Evolutionary conservation across 2,113 vertebrate genomes (phyloP), one percentile per base, ranked within the genome.

Genomic region (Muntiacus muntjak): DNA sequence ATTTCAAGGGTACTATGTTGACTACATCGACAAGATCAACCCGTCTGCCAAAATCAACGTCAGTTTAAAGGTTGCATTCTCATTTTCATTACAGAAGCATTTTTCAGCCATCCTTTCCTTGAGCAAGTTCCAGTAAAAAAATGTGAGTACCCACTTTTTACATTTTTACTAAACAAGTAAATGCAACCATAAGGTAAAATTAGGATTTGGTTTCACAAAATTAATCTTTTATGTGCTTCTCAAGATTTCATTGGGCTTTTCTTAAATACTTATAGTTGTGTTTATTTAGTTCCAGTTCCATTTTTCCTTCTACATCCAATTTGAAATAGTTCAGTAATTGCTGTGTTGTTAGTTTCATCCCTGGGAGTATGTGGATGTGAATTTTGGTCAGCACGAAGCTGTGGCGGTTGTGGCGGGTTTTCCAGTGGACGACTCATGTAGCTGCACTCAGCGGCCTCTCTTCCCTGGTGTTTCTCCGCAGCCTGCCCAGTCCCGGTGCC

Each of bases 401-500:
- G 23, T 25, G 6, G 81, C 40, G 21, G 33, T 95, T 78, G 58
- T 15, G 23, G 55, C 2, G 47, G 28, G 9, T 58, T 74, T 94
- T 50, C 6, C 74, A 1, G 98, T 92, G 91, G 95, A 92, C 12
- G 95, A 58, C 76, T 78, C 17, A 60, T 1, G 33, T 62, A 15
- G 19, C 19, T 43, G 36, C 15, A 55, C 50, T 64, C 82, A 78
- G 14, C 57, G 47, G 0, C 36, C 62, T 81, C 33, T 54, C 28
- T n/a, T 64, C 7, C 1, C 6, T 33, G 89, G 45, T 52, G 13
- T 88, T 94, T 98, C 95, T 40, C 96, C 93, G 1, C 45, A 99
- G 99, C 99, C 23, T 99, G 99, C 96, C 99, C 99, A 45, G 99
- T 99, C 13, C 99, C 99, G 0, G 99, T 99, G 94, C 99, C 99